Base-by-base conservation (phyloP, 1,140 invertebrate species). In the Drosophila orosa region DNA sequence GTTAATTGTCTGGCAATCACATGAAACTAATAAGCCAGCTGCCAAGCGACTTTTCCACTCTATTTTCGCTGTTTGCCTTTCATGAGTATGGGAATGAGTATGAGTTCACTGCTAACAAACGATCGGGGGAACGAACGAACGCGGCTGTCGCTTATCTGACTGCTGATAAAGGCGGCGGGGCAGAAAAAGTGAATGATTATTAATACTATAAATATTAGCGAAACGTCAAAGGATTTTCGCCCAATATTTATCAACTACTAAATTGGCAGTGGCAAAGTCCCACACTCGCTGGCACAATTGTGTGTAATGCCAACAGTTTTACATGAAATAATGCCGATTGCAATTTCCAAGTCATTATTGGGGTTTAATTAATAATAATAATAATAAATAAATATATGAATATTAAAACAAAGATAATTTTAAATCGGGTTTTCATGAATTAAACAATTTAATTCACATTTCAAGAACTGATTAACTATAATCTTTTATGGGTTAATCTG, bases 121-220 rank as follows among this genome's bases (percentile, higher is more conserved):
- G 63, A 71, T 12, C 31, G 50, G 61, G 62, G 47, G 29, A 67
- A 40, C 33, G 33, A 50, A 59, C 45, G 65, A 24, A 8, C 22
- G 56, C 25, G 67, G 40, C 60, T 55, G 19, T 19, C 13, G 66
- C 74, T 83, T 86, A 86, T 87, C 83, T 79, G 39, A 56, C 15
- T 15, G 44, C 58, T 78, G 83, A 86, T 86, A 86, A 86, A 62
- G 71, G 50, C 73, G 56, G 42, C 67, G 59, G 45, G 44, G 27
- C 12, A 33, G 27, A 47, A 55, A 29, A 47, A 52, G 33, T 58
- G 54, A 75, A 75, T 89, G 79, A 86, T 86, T 86, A 87, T 87
- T 79, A 86, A 86, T 87, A 86, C 79, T 86, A 86, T 86, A 87
- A 87, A 87, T 87, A 87, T 89, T 77, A 54, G 71, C 63, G 12